Percentiles rank a stretch among this genome's conserved stretches.
Evolutionary conservation across 2,888 invertebrate species (phyloP).

Genomic region (Drosophila colorata): DNA sequence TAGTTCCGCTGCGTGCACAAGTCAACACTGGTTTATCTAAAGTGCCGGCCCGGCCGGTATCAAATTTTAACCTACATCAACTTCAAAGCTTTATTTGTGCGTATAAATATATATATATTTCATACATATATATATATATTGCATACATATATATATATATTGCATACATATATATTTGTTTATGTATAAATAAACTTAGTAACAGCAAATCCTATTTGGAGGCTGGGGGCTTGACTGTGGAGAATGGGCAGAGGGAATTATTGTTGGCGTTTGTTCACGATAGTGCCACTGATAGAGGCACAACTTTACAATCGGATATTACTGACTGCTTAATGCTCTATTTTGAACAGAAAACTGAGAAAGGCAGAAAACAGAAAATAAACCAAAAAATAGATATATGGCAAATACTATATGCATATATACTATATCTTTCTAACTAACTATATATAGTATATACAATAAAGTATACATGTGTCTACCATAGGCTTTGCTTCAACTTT

Average conservation of each 20-base stretch:
- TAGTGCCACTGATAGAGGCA: constrained; percentile 38
- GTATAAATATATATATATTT: constrained; percentile 8
- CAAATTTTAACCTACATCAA: constrained; percentile 65
- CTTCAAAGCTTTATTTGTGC: constrained; percentile 21
- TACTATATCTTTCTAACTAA: no score
- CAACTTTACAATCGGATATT: background rate
- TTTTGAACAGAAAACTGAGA: background rate
- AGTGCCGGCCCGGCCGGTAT: constrained; percentile 42
- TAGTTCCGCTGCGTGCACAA: constrained; percentile 55
- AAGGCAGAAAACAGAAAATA: no score
- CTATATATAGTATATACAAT: no score
- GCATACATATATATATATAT: constrained; percentile 10
- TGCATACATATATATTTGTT: constrained; percentile 4
- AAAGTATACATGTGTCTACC: no score
- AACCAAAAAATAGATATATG: no score
- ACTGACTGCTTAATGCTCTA: constrained; percentile 3
- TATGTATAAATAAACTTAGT: constrained; percentile 26
- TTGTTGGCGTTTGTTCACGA: constrained; percentile 24
- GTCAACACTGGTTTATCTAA: constrained; percentile 25
- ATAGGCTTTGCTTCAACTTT: no score
- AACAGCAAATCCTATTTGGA: constrained; percentile 28
- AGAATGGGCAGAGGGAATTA: constrained; percentile 3
- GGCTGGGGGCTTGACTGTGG: background rate
- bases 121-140: constrained; percentile 6
- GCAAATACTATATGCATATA: no score